Evolutionary conservation across 2,113 vertebrate species (phyloP).

Genomic region (Bagarius yarrelli): DNA sequence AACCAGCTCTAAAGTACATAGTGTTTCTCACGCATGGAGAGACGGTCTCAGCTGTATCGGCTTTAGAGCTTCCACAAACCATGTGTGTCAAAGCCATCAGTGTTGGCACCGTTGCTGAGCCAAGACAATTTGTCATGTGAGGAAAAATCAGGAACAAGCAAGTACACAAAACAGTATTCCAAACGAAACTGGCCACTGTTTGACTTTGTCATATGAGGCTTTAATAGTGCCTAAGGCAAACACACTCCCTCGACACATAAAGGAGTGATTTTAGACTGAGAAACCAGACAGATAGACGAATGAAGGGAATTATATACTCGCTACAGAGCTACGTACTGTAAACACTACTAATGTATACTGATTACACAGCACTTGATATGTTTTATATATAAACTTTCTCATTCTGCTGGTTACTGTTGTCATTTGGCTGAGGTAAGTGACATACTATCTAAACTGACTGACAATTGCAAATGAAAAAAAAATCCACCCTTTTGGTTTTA

Average conservation of each 20-base stretch:
- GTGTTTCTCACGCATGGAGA: slow-evolving; percentile 13
- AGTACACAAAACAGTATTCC: slow-evolving; percentile 20
- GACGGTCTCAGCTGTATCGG: slow-evolving; percentile 9
- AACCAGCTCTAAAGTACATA: slow-evolving; percentile 30
- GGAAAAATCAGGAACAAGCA: slow-evolving; percentile 1
- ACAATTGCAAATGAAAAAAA: not conserved
- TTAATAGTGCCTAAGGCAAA: slow-evolving; percentile 5
- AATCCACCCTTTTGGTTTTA: not conserved
- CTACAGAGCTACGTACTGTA: not conserved
- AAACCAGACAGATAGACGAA: slow-evolving; percentile 5
- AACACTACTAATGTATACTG: slow-evolving; percentile 9
- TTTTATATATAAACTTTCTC: not conserved
- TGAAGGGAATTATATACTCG: not conserved
- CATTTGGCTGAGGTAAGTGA: not conserved
- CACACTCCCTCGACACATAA: slow-evolving; percentile 1
- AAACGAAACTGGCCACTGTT: slow-evolving; percentile 30
- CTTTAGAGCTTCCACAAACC: slow-evolving; percentile 27
- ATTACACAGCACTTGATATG: slow-evolving; percentile 6
- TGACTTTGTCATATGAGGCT: slow-evolving; percentile 31
- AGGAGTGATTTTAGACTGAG: not conserved
- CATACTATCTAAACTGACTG: not conserved
- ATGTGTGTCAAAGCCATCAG: slow-evolving; percentile 25
- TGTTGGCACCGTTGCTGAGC: slow-evolving; percentile 5
- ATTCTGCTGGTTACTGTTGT: not conserved
- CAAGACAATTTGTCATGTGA: slow-evolving; percentile 15